Base-by-base conservation (phyloP, 2,888 invertebrate genomes). In the Polyommatus iphigenia region DNA sequence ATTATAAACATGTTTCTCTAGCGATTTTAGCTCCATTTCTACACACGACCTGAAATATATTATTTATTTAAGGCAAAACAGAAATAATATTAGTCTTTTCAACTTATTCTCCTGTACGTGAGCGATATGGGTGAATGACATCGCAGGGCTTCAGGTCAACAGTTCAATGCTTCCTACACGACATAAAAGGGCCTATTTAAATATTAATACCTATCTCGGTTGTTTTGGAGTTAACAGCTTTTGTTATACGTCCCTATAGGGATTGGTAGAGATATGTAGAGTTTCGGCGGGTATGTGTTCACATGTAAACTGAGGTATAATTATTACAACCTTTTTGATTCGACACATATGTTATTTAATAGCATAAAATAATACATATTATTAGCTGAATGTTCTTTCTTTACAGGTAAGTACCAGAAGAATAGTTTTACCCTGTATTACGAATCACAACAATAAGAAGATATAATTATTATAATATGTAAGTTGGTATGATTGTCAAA, bases 341-440 rank as follows among this genome's bases (percentile, higher is more conserved):
- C 50, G 50, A 50, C 50, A 7, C 41, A 41, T 41, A 41, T 6
- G 36, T 0, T 36, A 36, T 36, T 36, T 36, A 36, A 6, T 6
- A 6, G 36, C 36, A 36, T 36, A 36, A 36, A 36, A 36, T 32
- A 41, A 46, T 46, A 10, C 0, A 46, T 7, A 46, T 46, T 46
- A 46, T 8, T 59, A 59, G 24, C 13, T 13, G 3, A 62, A 24
- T 62, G 10, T 71, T 41, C 41, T 46, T 72, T 72, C n/a, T 36
- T 72, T 72, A 41, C 72, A 72, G 72, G 72, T 72, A 72, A 72
- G 72, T 72, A 72, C 72, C 46, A 72, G 72, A 36, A 71, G 32
- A 36, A 71, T 54, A 54, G 18, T 54, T 54, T 5, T 5, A 54
- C 18, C 4, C 18, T 50, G 3, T 13, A 50, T 50, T 50, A 50